These are phyloP conservation scores for Cyphomyrus discorhynchus DNA, from an alignment of 2,113 vertebrate species.

Conservation along the genomic window DNA sequence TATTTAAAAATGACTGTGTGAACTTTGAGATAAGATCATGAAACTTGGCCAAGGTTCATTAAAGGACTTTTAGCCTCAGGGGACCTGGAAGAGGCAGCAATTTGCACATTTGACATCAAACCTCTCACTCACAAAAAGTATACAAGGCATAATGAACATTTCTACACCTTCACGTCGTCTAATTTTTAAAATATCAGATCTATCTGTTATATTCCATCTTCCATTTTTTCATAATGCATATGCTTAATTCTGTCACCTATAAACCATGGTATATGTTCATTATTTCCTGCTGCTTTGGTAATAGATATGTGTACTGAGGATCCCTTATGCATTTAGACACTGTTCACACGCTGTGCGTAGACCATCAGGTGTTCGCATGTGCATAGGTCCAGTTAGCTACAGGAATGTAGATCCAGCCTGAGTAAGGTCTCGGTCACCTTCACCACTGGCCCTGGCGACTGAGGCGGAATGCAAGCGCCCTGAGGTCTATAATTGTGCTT, in stretches of 20 bases:
- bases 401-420: not conserved
- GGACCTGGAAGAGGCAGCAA: not conserved
- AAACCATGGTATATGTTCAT: not conserved
- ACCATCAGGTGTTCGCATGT: not conserved
- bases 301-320: not conserved
- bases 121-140: not conserved
- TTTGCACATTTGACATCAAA: not conserved
- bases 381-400: not conserved
- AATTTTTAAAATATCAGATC: not conserved
- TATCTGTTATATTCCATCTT: not conserved
- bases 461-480: not conserved
- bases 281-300: not conserved
- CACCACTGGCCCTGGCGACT: not conserved
- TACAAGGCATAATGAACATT: not conserved
- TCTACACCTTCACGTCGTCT: not conserved
- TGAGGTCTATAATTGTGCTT: not conserved
- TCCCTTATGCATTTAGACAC: not conserved
- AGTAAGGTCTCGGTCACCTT: not conserved
- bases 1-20: not conserved
- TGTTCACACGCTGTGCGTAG: not conserved
- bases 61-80: no score
- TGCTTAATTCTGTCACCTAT: not conserved
- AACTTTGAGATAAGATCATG: no score
- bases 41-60: no score
- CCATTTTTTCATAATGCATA: not conserved